Evolutionary conservation across 2,113 vertebrate species (phyloP).

Genomic region (Atrichornis clamosus): DNA sequence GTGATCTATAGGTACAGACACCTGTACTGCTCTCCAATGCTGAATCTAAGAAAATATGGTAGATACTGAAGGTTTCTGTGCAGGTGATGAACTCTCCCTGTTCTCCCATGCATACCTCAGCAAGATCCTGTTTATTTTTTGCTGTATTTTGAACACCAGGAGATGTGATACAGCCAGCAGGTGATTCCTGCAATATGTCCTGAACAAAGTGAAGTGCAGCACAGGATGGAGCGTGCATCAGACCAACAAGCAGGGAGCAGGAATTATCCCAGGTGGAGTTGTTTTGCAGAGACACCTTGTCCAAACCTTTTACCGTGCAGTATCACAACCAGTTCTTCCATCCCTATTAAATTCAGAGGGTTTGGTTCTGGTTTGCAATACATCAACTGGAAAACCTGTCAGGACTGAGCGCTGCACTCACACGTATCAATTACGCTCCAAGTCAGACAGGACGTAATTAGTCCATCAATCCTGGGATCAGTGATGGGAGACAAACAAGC

Average conservation of each 20-base stretch:
- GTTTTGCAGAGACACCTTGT: neutral
- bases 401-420: neutral
- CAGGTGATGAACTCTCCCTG: neutral
- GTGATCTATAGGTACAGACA: neutral
- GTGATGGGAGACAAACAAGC: slow-evolving; percentile 7
- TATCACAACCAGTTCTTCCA: slow-evolving; percentile 37
- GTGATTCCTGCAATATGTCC: neutral
- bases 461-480: slow-evolving; percentile 5
- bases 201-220: neutral
- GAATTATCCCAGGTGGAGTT: neutral
- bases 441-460: slow-evolving; percentile 44
- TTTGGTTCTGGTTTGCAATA: slow-evolving; percentile 26
- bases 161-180: neutral
- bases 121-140: neutral
- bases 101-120: neutral
- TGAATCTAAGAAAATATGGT: neutral
- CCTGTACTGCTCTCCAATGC: neutral
- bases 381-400: neutral
- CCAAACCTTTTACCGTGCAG: neutral
- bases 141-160: neutral
- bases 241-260: neutral
- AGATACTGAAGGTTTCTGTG: neutral
- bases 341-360: slow-evolving; percentile 3
- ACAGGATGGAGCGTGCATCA: neutral
- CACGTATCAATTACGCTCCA: slow-evolving; percentile 2